Evolutionary conservation across 2,113 vertebrate genomes (phyloP).

Genomic region (Salminus brasiliensis): DNA sequence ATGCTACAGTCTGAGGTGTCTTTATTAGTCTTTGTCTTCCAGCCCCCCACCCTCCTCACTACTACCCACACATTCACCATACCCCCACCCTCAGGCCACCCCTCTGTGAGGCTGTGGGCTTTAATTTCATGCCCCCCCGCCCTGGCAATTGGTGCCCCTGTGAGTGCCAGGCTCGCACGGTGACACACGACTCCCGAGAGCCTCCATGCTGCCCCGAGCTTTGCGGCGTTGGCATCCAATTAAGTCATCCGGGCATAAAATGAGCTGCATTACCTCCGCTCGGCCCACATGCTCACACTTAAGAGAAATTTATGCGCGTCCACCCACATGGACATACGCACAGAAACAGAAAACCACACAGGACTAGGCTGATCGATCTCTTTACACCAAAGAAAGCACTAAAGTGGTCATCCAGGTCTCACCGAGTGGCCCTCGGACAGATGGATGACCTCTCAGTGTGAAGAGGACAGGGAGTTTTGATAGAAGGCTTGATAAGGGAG

Average conservation of each 20-base stretch:
- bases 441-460: neutral
- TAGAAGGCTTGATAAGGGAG: no score
- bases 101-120: constrained; percentile 51
- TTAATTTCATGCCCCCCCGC: constrained; percentile 79
- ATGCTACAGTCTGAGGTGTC: constrained; percentile 45
- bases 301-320: constrained; percentile 21
- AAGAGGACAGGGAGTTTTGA: no score
- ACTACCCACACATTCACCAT: constrained; percentile 28
- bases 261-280: constrained; percentile 45
- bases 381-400: constrained; percentile 59
- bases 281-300: constrained; percentile 28
- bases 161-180: constrained; percentile 66
- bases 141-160: constrained; percentile 68
- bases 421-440: neutral
- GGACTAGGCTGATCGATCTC: constrained; percentile 52
- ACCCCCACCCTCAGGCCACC: constrained; percentile 39
- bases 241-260: constrained; percentile 65
- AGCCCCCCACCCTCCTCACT: constrained; percentile 38
- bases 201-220: constrained; percentile 46
- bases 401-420: neutral
- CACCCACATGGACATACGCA: constrained; percentile 13
- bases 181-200: constrained; percentile 60
- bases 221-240: constrained; percentile 59
- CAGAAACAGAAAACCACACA: constrained; percentile 37
- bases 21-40: constrained; percentile 74